A percentile compares a stretch with the other conserved stretches of the same genome.
These are phyloP conservation scores for Chydorus sphaericus DNA, from an alignment of 2,888 invertebrate genomes.

Conservation along the genomic window DNA sequence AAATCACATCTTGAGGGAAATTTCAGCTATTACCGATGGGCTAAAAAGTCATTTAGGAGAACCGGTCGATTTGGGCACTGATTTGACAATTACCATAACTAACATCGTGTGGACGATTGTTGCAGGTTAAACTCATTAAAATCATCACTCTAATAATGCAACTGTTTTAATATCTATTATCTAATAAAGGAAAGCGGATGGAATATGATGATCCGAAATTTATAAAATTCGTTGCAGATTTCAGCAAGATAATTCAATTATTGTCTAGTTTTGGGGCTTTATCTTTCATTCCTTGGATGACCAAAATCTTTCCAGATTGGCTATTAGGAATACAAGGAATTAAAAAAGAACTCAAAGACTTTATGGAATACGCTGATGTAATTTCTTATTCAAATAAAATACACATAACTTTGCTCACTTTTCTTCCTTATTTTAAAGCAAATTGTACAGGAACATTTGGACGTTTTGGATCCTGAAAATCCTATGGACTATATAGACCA, in stretches of 20 bases:
- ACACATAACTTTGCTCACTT: background rate
- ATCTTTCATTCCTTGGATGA: slow-evolving; percentile 2
- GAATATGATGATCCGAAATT: background rate
- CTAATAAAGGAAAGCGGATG: background rate
- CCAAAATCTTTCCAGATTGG: background rate
- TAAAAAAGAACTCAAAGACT: background rate
- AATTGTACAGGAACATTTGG: background rate
- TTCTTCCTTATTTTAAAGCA: background rate
- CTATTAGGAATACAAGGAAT: background rate
- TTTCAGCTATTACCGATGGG: background rate
- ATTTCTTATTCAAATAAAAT: too few relatives aligned
- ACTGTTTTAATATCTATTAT: background rate
- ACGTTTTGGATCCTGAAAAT: background rate
- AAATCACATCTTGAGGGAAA: background rate
- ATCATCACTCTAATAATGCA: too few relatives aligned
- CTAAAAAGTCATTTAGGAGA: background rate
- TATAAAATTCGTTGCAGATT: background rate
- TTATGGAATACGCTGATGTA: background rate
- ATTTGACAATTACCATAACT: too few relatives aligned
- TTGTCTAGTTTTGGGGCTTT: background rate
- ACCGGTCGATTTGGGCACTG: background rate
- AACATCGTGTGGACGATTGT: slow-evolving; percentile 5
- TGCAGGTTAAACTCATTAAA: too few relatives aligned
- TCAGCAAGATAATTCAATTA: background rate
- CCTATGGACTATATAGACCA: slow-evolving; percentile 2